Base-by-base conservation (phyloP, 2,113 vertebrate genomes). In the Heterotis niloticus region DNA sequence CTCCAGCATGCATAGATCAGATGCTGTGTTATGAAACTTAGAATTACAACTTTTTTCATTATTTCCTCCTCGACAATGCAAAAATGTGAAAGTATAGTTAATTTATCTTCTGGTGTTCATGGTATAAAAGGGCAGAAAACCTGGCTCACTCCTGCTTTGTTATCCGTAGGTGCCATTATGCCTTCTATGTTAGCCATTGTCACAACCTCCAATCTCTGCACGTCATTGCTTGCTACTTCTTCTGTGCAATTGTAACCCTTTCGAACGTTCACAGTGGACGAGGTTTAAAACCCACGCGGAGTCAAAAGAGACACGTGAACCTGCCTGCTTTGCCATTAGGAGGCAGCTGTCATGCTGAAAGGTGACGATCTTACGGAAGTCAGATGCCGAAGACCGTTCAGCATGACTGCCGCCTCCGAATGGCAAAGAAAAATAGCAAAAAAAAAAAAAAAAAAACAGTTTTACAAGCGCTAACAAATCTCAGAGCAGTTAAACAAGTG, bases 121-220 rank as follows among this genome's bases (percentile, higher is more conserved):
- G 54, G 51, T 74, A 52, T 29, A 52, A 72, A 66, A 54, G 70
- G 71, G 71, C 71, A 56, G 52, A 18, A 4, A 74, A n/a, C 23
- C 23, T 74, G 54, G 16, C 34, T 75, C n/a, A 62, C 60, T 75
- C 29, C 16, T 28, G 73, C 73, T 26, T 59, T 17, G 59, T 75
- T 60, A 26, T 75, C 73, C 56, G 60, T 62, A 54, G 59, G n/a
- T 64, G 51, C 26, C 75, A 76, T 64, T 76, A 64, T 13, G 57
- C 56, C 26, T 10, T 16, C 29, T 76, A 64, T 75, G 60, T 62
- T 44, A 34, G 60, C 4, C 75, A 76, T 29, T 23, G 28, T 23
- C 26, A 76, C 64, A 28, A 29, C 28, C 29, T 34, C 44, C 17
- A 64, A 26, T 34, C 75, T 44, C 75, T 13, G 60, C 34, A 1